A percentile compares a stretch with the other conserved stretches of the same genome.
phyloP scores from a whole-genome alignment of 2,888 invertebrate species.

The Patella pellucida region DNA sequence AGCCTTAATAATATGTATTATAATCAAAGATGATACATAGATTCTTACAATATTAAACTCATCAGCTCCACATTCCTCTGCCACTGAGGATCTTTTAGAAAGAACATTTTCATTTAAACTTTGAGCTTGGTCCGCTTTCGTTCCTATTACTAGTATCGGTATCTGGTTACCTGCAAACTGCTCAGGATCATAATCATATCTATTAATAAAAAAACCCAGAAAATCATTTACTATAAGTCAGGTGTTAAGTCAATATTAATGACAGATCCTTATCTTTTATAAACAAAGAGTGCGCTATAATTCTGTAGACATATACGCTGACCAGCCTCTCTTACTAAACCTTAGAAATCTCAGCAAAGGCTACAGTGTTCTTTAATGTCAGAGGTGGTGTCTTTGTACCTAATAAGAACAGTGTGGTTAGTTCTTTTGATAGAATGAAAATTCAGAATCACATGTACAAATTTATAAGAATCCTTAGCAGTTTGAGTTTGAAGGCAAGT shows the following conservation, averaged over 20 bases:
- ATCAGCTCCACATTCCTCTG: constrained; percentile 92
- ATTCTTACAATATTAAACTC: constrained; percentile 84
- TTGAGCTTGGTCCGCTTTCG: constrained; percentile 89
- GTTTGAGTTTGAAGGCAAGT: too few relatives aligned
- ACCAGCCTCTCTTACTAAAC: too few relatives aligned
- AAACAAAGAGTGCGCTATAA: not conserved
- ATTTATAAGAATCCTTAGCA: too few relatives aligned
- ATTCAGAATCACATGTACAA: too few relatives aligned
- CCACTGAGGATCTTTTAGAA: constrained; percentile 78
- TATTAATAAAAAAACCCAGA: constrained; percentile 21
- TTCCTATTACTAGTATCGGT: constrained; percentile 94
- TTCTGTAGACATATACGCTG: too few relatives aligned
- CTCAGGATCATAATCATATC: constrained; percentile 71
- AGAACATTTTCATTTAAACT: constrained; percentile 77
- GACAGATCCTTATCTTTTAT: not conserved
- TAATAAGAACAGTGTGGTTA: too few relatives aligned
- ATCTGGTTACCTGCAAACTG: constrained; percentile 77
- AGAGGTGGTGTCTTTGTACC: too few relatives aligned
- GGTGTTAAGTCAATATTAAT: too few relatives aligned
- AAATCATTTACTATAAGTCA: not conserved
- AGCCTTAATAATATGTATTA: too few relatives aligned
- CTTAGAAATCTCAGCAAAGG: too few relatives aligned
- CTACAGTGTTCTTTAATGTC: too few relatives aligned
- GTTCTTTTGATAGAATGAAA: too few relatives aligned
- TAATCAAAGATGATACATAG: not conserved